A percentile compares a stretch with the other conserved stretches of the same genome.
Evolutionary conservation across 2,113 vertebrate species (phyloP).

Genomic region (Rhadina sibilatrix): DNA sequence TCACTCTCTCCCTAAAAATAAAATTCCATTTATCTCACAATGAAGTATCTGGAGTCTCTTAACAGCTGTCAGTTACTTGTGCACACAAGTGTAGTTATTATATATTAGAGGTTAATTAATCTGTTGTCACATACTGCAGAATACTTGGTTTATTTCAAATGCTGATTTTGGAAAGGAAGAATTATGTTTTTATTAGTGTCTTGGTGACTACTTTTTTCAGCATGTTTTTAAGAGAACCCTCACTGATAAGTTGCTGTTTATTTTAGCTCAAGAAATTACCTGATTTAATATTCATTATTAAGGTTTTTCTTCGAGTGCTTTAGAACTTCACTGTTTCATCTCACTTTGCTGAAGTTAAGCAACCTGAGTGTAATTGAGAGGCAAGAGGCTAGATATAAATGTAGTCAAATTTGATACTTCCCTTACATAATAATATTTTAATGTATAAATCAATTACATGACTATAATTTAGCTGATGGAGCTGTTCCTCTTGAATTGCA

Average conservation of each 20-base stretch:
- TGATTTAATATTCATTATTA: not conserved
- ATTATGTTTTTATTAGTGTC: not conserved
- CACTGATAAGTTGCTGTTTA: not conserved
- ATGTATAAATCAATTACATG: not conserved
- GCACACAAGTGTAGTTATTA: not conserved
- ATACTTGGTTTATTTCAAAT: not conserved
- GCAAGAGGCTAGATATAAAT: not conserved
- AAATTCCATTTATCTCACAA: conserved; percentile 42
- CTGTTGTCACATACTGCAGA: not conserved
- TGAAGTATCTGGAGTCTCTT: conserved; percentile 53
- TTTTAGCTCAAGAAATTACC: not conserved
- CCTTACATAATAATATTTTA: not conserved
- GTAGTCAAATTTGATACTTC: not conserved
- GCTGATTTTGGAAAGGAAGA: not conserved
- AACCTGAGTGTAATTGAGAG: not conserved
- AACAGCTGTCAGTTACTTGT: conserved; percentile 5
- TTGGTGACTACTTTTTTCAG: not conserved
- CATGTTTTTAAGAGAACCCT: not conserved
- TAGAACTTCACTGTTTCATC: not conserved
- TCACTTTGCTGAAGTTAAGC: not conserved
- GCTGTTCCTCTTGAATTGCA: not conserved
- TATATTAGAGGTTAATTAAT: not conserved
- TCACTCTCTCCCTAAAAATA: conserved; percentile 53
- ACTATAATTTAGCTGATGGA: not conserved
- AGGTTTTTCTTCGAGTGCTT: not conserved